These are phyloP conservation scores for Timandra comae DNA, from an alignment of 2,888 invertebrate species.

Conservation along the genomic window DNA sequence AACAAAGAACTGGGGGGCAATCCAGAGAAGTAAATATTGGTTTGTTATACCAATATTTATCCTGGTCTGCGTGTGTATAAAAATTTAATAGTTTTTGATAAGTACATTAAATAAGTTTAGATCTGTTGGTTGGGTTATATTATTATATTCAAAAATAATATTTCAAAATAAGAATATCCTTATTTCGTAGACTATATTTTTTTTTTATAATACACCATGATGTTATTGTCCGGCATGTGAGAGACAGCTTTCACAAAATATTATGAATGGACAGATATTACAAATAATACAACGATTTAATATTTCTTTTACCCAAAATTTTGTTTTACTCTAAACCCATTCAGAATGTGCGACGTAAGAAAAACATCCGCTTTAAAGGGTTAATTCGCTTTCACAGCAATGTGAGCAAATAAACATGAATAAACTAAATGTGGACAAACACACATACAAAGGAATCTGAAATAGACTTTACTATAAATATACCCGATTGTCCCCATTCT, in stretches of 20 bases:
- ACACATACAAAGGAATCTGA: conserved; percentile 40
- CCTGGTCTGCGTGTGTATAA: too few species aligned
- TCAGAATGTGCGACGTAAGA: conserved; percentile 43
- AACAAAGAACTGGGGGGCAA: too few species aligned
- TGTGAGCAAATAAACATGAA: conserved; percentile 29
- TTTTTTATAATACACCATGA: too few species aligned
- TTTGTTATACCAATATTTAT: too few species aligned
- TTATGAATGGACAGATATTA: conserved; percentile 16
- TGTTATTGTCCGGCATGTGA: neutral
- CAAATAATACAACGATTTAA: too few species aligned
- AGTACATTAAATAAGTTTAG: too few species aligned
- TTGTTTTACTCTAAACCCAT: conserved; percentile 35
- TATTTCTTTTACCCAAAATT: conserved; percentile 26
- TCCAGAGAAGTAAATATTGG: too few species aligned
- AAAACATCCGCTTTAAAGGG: conserved; percentile 61
- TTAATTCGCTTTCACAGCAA: conserved; percentile 44
- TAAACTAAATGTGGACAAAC: conserved; percentile 69
- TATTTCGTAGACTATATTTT: too few species aligned
- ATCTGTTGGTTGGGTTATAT: too few species aligned
- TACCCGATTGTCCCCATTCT: conserved; percentile 44
- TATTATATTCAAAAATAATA: too few species aligned
- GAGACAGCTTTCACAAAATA: conserved; percentile 10
- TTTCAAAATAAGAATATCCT: too few species aligned
- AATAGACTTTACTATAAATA: conserved; percentile 54
- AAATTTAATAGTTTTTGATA: too few species aligned